Conservation (phyloP, 2,888 invertebrate genomes). For the Molorchus minor region DNA sequence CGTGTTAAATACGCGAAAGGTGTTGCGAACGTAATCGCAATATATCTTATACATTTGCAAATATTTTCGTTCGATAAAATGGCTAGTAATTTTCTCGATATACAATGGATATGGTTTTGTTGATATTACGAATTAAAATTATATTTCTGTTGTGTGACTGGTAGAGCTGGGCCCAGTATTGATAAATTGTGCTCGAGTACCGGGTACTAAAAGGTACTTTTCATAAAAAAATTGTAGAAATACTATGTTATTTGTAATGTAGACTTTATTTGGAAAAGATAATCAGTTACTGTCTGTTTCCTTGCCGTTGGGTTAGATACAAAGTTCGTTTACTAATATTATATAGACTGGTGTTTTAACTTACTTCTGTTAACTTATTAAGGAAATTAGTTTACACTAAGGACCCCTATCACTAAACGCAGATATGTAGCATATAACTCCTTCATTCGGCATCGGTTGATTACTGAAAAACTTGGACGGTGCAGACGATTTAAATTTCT, state of each 20-base stretch:
- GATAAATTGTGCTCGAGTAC: background rate
- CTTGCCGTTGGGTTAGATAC: no score
- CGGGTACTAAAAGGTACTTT: background rate
- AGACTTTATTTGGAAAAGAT: no score
- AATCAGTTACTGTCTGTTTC: no score
- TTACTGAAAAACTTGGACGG: constrained; percentile 43
- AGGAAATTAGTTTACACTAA: no score
- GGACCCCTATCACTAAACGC: constrained; percentile 47
- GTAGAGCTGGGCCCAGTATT: background rate
- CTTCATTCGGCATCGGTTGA: constrained; percentile 46
- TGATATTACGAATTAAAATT: no score
- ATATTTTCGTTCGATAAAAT: background rate
- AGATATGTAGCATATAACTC: constrained; percentile 47
- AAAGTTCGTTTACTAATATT: no score
- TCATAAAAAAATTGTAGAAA: background rate
- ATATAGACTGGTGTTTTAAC: no score
- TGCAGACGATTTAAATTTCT: constrained; percentile 35
- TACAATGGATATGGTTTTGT: no score
- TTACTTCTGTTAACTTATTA: no score
- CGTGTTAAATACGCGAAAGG: constrained; percentile 1
- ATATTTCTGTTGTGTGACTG: background rate
- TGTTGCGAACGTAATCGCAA: background rate
- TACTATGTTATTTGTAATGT: no score
- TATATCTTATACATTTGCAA: background rate
- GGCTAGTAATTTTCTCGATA: background rate